Percentiles rank a stretch among this genome's conserved stretches.
phyloP scores from a whole-genome alignment of 2,888 invertebrate species.

The Venustoraphidia nigricollis region DNA sequence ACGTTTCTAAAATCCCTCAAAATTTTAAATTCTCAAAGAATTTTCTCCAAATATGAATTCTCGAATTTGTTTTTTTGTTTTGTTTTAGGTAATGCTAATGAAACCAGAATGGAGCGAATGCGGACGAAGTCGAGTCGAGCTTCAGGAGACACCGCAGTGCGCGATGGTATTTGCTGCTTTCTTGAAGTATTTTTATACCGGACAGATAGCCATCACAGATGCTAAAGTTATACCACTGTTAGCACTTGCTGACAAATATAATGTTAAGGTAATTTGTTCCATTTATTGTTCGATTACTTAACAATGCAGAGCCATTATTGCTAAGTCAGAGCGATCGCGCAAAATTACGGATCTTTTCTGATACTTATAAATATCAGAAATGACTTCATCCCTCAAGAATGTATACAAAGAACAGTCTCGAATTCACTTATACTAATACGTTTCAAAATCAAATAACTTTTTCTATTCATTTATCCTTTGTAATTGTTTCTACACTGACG shows the following conservation, averaged over 20 bases:
- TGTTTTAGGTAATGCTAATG: constrained; percentile 78
- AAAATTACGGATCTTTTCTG: no score
- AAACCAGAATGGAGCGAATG: constrained; percentile 88
- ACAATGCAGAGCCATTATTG: no score
- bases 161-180: constrained; percentile 76
- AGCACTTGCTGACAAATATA: constrained; percentile 87
- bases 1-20: no score
- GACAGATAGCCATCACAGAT: constrained; percentile 72
- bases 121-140: constrained; percentile 63
- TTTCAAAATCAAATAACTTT: background rate
- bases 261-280: constrained; percentile 50
- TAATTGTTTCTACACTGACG: no score
- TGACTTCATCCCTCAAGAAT: no score
- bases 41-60: no score
- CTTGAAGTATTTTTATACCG: constrained; percentile 76
- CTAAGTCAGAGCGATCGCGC: no score
- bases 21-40: no score
- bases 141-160: constrained; percentile 77
- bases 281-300: no score
- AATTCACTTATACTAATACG: background rate
- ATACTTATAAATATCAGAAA: no score
- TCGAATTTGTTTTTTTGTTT: background rate
- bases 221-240: constrained; percentile 75
- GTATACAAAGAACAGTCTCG: no score
- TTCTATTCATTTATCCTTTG: no score